Evolutionary conservation across 1,140 invertebrate genomes (phyloP), one percentile per base, ranked within the genome.

Genomic region (Drosophila burlai): DNA sequence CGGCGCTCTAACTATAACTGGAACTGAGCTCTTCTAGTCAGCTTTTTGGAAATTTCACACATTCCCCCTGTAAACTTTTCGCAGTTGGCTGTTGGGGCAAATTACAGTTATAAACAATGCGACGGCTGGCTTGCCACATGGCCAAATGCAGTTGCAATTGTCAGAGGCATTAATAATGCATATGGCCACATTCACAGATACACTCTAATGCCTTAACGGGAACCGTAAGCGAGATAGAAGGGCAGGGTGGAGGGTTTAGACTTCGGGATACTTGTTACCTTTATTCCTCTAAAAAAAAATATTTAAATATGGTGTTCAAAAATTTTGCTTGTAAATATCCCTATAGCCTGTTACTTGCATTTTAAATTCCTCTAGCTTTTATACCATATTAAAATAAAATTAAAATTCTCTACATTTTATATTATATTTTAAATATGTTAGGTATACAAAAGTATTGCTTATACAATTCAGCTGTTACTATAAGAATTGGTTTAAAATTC

Each of bases 31-130:
- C 36, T 38, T 9, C 15, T 40, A 40, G 36, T 26, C 31, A 29
- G 42, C 36, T 4, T 54, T 58, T 47, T 45, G 16, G 10, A 45
- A 50, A 65, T 69, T 78, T 60, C 64, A 57, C 64, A 78, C 64
- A 77, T 68, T 57, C 18, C 50, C 38, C 42, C 52, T 59, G 10
- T 38, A 77, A 68, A 76, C 43, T 59, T 66, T 76, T 54, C 67
- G 54, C 67, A 36, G 67, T 54, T 67, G 29, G n/a, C 47, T 55
- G 52, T 38, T 81, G 45, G 47, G 29, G 49, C 63, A 79, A 83
- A 74, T 75, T 83, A 65, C 63, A 52, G 80, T 82, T 72, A 73
- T 78, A 82, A 82, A 82, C 74, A 78, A 77, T 78, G 62, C 62
- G 46, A 67, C 57, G 50, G 47, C 31, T 57, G 55, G 43, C 64